Base-by-base conservation (phyloP, 2,888 invertebrate species). In the Bimastos eiseni region DNA sequence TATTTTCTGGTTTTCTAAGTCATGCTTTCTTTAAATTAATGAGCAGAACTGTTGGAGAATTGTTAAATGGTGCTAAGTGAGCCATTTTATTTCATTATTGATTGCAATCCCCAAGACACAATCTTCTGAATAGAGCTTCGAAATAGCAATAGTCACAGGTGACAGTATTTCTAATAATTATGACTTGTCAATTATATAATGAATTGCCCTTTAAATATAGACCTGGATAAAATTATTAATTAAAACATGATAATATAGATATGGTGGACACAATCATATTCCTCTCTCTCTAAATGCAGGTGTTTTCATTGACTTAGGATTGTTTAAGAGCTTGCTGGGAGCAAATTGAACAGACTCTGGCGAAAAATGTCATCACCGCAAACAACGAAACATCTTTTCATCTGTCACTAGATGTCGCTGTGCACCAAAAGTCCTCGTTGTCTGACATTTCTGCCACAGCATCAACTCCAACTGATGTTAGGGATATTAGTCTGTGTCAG, bases 271-370 rank as follows among this genome's bases (percentile, higher is more conserved):
- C 8, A n/a, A n/a, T n/a, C 30, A 17, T 4, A n/a, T 70, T 17
- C 4, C 17, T n/a, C n/a, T 70, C 70, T 11, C 3, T n/a, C 70
- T 70, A 70, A n/a, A 70, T 70, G 70, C n/a, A n/a, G 30, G n/a
- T 86, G 17, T 34, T 86, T 86, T 86, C 24, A 19, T 86, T 86
- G 86, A 36, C 37, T 21, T 86, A 86, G 86, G 86, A 86, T 86
- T 86, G 34, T 37, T 36, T 86, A 36, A 34, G 34, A 86, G 34
- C 86, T 3, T 86, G 86, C 37, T 86, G 86, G 34, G 86, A 86
- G 37, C 86, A 86, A 24, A 86, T 86, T 36, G 86, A 86, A 86
- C 86, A 86, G 37, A 86, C n/a, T 11, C 5, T 86, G 86, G 34
- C 36, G 6, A 24, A 86, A 19, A 33, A n/a, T 34, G 84, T 84